Evolutionary conservation across 1,140 invertebrate genomes (phyloP).

Genomic region (Trichonephila inaurata): DNA sequence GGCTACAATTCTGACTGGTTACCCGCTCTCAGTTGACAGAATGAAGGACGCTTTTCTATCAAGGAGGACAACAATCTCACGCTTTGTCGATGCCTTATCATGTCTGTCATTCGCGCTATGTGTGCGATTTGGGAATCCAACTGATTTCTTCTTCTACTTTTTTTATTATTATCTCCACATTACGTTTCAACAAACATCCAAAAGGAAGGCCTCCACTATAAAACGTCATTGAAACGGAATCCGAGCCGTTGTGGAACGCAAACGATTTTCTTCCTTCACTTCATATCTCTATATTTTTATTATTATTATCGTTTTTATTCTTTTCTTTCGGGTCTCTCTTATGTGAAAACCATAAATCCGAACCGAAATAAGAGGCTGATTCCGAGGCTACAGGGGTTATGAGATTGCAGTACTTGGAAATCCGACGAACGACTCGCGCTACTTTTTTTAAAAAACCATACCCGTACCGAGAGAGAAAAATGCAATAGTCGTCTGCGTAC

Average conservation of each 20-base stretch:
- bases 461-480: slow-evolving; percentile 62
- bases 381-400: slow-evolving; percentile 39
- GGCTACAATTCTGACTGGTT: not conserved
- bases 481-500: slow-evolving; percentile 42
- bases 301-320: slow-evolving; percentile 22
- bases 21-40: not conserved
- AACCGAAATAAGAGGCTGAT: slow-evolving; percentile 34
- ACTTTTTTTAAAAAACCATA: slow-evolving; percentile 16
- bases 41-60: not conserved
- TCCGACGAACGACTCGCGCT: slow-evolving; percentile 44
- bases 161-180: not conserved
- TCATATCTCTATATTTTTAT: not conserved
- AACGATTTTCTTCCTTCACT: slow-evolving; percentile 35
- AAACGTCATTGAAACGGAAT: slow-evolving; percentile 56
- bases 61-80: not conserved
- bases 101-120: not conserved
- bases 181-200: not conserved
- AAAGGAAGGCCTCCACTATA: slow-evolving; percentile 51
- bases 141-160: not conserved
- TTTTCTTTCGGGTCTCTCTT: slow-evolving; percentile 12
- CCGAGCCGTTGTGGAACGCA: slow-evolving; percentile 16
- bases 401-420: slow-evolving; percentile 60
- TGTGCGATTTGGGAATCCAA: not conserved
- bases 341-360: slow-evolving; percentile 63
- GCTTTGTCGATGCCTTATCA: not conserved